A percentile compares a stretch with the other conserved stretches of the same genome.
Evolutionary conservation across 2,888 invertebrate genomes (phyloP).

Genomic region (Labia minor): DNA sequence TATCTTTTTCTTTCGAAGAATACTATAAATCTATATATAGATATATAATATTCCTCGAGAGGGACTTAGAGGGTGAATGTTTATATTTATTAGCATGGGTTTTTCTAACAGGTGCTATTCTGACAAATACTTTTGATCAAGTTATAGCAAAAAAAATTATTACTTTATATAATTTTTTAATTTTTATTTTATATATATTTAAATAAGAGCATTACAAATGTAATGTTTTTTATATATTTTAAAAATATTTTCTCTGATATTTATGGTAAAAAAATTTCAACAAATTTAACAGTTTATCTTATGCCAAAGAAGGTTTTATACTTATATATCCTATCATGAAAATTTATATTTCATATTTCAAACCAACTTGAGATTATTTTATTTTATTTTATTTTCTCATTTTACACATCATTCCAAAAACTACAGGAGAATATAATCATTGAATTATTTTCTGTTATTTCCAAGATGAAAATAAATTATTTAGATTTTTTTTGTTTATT

Average conservation of each 20-base stretch:
- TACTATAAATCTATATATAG: too few relatives aligned
- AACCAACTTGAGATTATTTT: not conserved
- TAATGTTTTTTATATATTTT: not conserved
- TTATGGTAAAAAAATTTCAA: not conserved
- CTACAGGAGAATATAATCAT: not conserved
- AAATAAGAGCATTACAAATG: not conserved
- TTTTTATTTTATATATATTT: not conserved
- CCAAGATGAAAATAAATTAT: too few relatives aligned
- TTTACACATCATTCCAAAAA: not conserved
- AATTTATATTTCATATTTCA: conserved; percentile 2
- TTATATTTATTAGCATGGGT: not conserved
- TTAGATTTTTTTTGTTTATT: too few relatives aligned
- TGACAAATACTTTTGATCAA: conserved; percentile 13
- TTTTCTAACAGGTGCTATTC: not conserved
- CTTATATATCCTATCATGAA: not conserved
- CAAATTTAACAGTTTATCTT: not conserved
- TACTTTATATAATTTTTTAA: not conserved
- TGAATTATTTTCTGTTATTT: too few relatives aligned
- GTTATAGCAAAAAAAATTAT: not conserved
- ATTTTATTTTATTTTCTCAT: not conserved
- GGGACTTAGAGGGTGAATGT: not conserved
- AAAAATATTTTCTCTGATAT: conserved; percentile 7
- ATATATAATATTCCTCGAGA: too few relatives aligned
- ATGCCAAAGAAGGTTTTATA: not conserved
- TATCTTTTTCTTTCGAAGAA: not conserved